phyloP scores from a whole-genome alignment of 2,797 vertebrate species.

The Philypnodon macrostomus region DNA sequence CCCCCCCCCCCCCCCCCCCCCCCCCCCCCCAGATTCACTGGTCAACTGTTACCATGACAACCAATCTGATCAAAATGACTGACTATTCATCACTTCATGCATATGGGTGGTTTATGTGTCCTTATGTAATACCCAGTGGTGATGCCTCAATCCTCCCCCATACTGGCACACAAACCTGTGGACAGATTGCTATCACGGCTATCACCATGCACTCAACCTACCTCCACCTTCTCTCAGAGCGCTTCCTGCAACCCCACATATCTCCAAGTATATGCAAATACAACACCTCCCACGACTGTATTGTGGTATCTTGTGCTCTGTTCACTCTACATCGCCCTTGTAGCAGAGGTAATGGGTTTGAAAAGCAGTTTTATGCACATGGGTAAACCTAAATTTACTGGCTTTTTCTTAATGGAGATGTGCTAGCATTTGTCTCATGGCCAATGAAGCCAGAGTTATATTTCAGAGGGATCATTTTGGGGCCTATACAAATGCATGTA shows the following conservation, averaged over 20 bases:
- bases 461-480: background rate
- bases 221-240: constrained; percentile 14
- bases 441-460: constrained; percentile 14
- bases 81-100: constrained; percentile 54
- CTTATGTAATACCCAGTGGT: constrained; percentile 61
- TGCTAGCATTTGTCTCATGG: constrained; percentile 14
- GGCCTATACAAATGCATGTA: background rate
- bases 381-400: constrained; percentile 10
- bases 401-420: constrained; percentile 16
- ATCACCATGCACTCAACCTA: constrained; percentile 9
- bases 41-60: constrained; percentile 72
- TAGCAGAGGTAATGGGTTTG: constrained; percentile 8
- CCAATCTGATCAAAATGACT: no score
- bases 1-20: no score
- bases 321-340: constrained; percentile 12
- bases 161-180: constrained; percentile 31
- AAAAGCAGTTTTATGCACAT: constrained; percentile 5
- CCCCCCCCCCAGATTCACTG: no score
- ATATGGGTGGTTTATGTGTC: constrained; percentile 34
- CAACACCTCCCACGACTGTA: background rate
- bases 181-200: constrained; percentile 26
- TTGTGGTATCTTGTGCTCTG: constrained; percentile 1
- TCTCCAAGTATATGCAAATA: constrained; percentile 9
- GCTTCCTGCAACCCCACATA: background rate
- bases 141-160: constrained; percentile 43